phyloP scores from a whole-genome alignment of 1,140 invertebrate species.

The Apis florea region DNA sequence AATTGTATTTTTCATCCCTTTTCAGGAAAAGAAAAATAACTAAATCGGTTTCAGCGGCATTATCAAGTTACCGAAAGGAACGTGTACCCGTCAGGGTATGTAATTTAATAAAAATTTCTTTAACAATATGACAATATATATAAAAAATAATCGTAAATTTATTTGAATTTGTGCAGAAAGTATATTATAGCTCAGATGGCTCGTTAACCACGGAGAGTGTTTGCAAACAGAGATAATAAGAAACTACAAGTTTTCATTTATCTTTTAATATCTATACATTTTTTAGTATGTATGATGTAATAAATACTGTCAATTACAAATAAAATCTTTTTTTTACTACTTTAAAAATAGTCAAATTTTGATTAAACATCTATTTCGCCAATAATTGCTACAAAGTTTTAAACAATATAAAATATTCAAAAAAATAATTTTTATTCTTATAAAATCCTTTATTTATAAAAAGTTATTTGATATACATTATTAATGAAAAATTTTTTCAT shows the following conservation, averaged over 20 bases:
- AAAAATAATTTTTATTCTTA: no score
- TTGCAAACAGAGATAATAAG: slow-evolving; percentile 39
- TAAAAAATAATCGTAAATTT: neutral
- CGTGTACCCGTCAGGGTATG: slow-evolving; percentile 49
- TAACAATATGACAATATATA: neutral
- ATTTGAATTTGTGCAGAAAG: slow-evolving; percentile 39
- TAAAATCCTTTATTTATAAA: neutral
- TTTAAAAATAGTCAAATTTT: no score
- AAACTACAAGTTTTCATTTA: slow-evolving; percentile 21
- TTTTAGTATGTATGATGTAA: slow-evolving; percentile 26
- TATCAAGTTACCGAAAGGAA: slow-evolving; percentile 44
- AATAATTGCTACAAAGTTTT: neutral
- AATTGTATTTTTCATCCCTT: neutral
- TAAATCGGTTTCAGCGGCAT: slow-evolving; percentile 53
- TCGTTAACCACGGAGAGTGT: slow-evolving; percentile 53
- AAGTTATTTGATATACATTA: neutral
- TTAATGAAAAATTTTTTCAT: neutral
- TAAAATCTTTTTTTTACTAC: neutral
- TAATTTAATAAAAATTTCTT: neutral
- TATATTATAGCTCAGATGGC: slow-evolving; percentile 59
- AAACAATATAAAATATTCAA: no score
- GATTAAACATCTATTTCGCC: neutral
- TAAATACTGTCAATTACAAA: slow-evolving; percentile 9
- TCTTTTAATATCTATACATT: slow-evolving; percentile 2
- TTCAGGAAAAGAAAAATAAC: slow-evolving; percentile 39